A percentile compares a stretch with the other conserved stretches of the same genome.
Evolutionary conservation across 2,797 vertebrate species (phyloP).

Genomic region (Champsocephalus gunnari): DNA sequence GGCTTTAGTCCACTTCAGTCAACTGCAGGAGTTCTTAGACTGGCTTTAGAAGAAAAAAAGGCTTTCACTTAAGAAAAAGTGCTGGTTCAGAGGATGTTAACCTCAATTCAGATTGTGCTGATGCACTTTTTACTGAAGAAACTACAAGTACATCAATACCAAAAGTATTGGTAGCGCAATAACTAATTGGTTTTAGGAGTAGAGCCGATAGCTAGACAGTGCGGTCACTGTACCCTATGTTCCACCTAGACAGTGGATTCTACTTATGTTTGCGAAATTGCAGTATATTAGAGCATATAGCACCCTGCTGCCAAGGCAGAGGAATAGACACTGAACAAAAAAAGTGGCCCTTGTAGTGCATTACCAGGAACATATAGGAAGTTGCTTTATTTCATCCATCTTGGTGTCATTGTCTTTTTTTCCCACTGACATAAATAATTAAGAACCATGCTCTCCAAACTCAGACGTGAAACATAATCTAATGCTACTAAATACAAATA

Average conservation of each 20-base stretch:
- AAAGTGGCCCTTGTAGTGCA: no score
- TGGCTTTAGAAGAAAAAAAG: conserved; percentile 25
- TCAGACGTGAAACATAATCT: not conserved
- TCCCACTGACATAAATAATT: not conserved
- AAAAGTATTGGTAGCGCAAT: conserved; percentile 6
- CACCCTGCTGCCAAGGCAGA: not conserved
- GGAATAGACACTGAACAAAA: not conserved
- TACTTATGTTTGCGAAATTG: not conserved
- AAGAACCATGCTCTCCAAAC: not conserved
- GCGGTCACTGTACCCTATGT: not conserved
- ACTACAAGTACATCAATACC: conserved; percentile 9
- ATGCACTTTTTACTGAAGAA: conserved; percentile 20
- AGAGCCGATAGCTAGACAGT: not conserved
- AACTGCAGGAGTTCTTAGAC: conserved; percentile 36
- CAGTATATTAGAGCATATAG: not conserved
- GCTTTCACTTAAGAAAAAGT: conserved; percentile 58
- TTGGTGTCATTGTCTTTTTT: not conserved
- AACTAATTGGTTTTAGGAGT: not conserved
- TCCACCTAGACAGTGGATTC: not conserved
- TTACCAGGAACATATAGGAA: no score
- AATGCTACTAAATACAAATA: not conserved
- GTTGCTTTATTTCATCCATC: not conserved
- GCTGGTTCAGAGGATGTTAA: conserved; percentile 54
- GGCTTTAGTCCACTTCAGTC: conserved; percentile 57
- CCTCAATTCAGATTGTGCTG: conserved; percentile 35